Percentiles rank a stretch among this genome's conserved stretches.
Evolutionary conservation across 2,888 invertebrate species (phyloP).

Genomic region (Doris montereyensis): DNA sequence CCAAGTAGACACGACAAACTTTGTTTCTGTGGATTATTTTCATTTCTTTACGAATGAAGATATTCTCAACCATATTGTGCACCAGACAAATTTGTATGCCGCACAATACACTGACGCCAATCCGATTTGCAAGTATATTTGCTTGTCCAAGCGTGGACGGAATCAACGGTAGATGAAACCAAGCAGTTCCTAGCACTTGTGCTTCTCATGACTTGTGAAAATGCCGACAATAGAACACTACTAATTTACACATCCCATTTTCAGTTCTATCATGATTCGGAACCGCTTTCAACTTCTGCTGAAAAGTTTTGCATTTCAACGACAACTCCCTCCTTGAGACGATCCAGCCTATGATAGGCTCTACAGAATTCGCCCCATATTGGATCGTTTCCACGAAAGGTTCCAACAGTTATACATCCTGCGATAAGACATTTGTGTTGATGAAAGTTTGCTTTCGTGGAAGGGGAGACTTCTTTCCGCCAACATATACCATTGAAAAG

Average conservation of each 20-base stretch:
- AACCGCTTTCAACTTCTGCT: constrained; percentile 30
- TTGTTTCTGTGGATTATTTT: background rate
- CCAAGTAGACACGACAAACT: background rate
- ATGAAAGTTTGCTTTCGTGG: constrained; percentile 27
- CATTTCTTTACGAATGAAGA: constrained; percentile 18
- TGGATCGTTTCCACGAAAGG: constrained; percentile 37
- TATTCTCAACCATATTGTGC: constrained; percentile 11
- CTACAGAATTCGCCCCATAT: constrained; percentile 45
- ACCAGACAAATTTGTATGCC: constrained; percentile 26
- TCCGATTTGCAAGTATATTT: constrained; percentile 7
- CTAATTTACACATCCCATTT: constrained; percentile 16
- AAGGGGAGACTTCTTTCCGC: constrained; percentile 32
- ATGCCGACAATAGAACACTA: constrained; percentile 15
- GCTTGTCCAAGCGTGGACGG: constrained; percentile 1
- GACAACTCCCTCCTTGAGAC: constrained; percentile 41
- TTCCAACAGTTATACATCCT: constrained; percentile 34
- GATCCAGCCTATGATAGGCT: constrained; percentile 40
- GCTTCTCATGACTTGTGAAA: constrained; percentile 19
- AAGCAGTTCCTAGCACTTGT: constrained; percentile 26
- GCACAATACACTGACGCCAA: background rate
- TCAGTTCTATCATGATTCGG: constrained; percentile 5
- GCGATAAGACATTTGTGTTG: constrained; percentile 13
- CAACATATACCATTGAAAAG: constrained; percentile 32
- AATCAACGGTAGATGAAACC: background rate
- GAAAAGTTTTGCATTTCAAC: constrained; percentile 46